These are phyloP conservation scores for Synanthedon myopaeformis DNA, from an alignment of 2,888 invertebrate species.

Conservation along the genomic window DNA sequence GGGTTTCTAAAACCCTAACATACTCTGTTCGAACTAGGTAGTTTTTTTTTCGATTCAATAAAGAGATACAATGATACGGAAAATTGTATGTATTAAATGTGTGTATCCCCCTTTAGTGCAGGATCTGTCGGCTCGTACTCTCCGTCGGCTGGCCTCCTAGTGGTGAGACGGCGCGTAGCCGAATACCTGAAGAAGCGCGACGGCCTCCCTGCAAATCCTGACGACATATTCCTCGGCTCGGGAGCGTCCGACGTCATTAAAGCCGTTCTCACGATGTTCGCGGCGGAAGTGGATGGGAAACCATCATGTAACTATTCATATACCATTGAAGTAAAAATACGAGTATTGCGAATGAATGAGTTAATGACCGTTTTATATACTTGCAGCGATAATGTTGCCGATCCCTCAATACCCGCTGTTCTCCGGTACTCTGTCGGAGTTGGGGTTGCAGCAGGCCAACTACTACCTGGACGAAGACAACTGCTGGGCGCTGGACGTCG, in stretches of 20 bases:
- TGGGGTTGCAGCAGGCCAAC: slow-evolving; percentile 81
- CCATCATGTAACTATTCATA: slow-evolving; percentile 46
- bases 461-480: slow-evolving; percentile 91
- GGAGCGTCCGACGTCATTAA: slow-evolving; percentile 95
- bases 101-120: slow-evolving; percentile 65
- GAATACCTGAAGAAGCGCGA: slow-evolving; percentile 75
- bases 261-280: slow-evolving; percentile 79
- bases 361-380: no score
- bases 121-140: slow-evolving; percentile 90
- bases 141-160: slow-evolving; percentile 86
- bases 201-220: slow-evolving; percentile 78
- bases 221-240: slow-evolving; percentile 87
- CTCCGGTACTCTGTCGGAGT: slow-evolving; percentile 92
- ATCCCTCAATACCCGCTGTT: slow-evolving; percentile 98
- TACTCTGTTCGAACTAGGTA: no score
- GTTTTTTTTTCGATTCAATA: no score
- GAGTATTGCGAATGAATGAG: no score
- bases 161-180: slow-evolving; percentile 86
- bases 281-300: slow-evolving; percentile 62
- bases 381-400: slow-evolving; percentile 89
- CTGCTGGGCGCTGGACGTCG: slow-evolving; percentile 84
- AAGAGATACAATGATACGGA: no score
- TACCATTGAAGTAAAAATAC: background rate
- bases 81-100: no score
- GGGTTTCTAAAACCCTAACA: no score